Evolutionary conservation across 2,113 vertebrate species (phyloP).

Genomic region (Sorex fumeus): DNA sequence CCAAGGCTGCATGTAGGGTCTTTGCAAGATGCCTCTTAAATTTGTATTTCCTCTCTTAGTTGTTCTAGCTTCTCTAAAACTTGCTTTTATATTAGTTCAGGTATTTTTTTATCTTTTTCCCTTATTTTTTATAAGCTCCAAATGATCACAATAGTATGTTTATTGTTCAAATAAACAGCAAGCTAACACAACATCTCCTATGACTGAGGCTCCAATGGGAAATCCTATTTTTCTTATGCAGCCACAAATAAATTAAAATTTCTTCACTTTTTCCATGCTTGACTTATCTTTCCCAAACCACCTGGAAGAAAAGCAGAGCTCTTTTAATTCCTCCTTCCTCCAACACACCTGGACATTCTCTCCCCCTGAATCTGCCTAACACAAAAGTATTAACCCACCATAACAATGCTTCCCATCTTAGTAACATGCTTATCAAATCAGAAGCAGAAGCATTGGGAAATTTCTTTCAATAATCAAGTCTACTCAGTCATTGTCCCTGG

Average conservation of each 20-base stretch:
- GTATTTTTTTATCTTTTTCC: neutral
- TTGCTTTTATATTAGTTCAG: neutral
- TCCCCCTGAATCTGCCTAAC: neutral
- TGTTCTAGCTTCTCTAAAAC: constrained; percentile 12
- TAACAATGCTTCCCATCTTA: neutral
- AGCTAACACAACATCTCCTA: neutral
- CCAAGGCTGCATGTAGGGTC: neutral
- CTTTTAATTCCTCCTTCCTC: neutral
- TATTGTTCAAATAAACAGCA: neutral
- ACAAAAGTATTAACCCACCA: neutral
- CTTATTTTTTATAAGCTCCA: neutral
- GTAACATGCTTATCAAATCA: neutral
- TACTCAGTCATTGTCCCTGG: neutral
- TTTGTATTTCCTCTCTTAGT: neutral
- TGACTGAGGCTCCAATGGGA: constrained; percentile 7
- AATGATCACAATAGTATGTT: constrained; percentile 17
- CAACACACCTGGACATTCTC: neutral
- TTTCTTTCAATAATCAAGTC: neutral
- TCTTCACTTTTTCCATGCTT: neutral
- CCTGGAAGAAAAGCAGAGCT: neutral
- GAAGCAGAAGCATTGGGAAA: neutral
- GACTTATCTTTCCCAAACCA: neutral
- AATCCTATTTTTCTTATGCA: constrained; percentile 27
- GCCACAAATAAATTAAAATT: neutral
- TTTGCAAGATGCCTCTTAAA: neutral